These are phyloP conservation scores for Anabacerthia variegaticeps DNA, from an alignment of 2,797 vertebrate genomes.

Conservation along the genomic window DNA sequence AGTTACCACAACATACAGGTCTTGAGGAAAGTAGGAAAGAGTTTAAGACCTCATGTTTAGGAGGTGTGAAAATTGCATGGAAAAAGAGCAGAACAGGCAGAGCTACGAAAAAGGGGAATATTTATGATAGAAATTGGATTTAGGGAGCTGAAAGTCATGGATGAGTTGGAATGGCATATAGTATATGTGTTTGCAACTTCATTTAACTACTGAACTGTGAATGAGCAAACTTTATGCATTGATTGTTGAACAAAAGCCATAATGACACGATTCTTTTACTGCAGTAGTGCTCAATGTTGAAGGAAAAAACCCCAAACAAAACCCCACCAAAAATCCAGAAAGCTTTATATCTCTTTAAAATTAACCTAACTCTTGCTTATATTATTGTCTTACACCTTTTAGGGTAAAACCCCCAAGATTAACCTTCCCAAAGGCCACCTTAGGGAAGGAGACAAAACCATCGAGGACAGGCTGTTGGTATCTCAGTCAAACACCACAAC, in stretches of 20 bases:
- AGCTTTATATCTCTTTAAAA: not conserved
- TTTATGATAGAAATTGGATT: not conserved
- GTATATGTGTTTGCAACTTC: not conserved
- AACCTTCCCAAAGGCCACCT: not conserved
- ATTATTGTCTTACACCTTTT: not conserved
- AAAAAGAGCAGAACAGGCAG: not conserved
- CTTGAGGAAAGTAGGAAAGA: not conserved
- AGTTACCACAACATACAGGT: rapidly evolving
- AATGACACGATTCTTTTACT: not conserved
- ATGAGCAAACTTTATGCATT: not conserved
- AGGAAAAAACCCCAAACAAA: not conserved
- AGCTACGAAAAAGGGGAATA: not conserved
- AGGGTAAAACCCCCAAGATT: not conserved
- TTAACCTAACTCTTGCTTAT: not conserved
- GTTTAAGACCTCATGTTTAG: not conserved
- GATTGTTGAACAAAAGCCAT: not conserved
- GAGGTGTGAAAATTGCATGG: not conserved
- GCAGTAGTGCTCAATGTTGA: not conserved
- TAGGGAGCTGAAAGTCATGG: not conserved
- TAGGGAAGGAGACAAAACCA: not conserved
- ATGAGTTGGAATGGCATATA: not conserved
- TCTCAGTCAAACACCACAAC: not conserved
- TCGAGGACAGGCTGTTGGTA: rapidly evolving
- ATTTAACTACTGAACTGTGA: not conserved
- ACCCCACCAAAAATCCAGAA: not conserved